phyloP scores from a whole-genome alignment of 2,888 invertebrate species.

The Germaria angustata region DNA sequence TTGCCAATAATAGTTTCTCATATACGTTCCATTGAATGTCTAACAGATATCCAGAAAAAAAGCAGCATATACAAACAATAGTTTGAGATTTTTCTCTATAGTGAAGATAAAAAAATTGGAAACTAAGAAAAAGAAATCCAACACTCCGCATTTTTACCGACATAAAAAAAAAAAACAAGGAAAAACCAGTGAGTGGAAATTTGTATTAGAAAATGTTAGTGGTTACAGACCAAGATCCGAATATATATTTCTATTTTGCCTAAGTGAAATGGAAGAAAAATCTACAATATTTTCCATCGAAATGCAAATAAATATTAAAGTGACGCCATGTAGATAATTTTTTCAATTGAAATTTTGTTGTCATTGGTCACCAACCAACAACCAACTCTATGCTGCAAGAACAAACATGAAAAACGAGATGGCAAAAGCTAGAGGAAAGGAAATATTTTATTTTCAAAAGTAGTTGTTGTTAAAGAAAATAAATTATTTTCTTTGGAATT shows the following conservation, averaged over 20 bases:
- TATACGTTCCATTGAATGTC: slow-evolving; percentile 25
- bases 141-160: not conserved
- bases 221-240: not conserved
- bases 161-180: not conserved
- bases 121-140: slow-evolving; percentile 2
- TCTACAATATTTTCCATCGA: slow-evolving; percentile 40
- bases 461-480: not conserved
- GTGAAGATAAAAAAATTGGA: not conserved
- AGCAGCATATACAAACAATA: slow-evolving; percentile 20
- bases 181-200: not conserved
- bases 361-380: slow-evolving; percentile 34
- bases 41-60: slow-evolving; percentile 6
- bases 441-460: slow-evolving; percentile 7
- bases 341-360: slow-evolving; percentile 17
- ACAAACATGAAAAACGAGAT: not conserved
- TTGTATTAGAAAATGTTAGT: slow-evolving; percentile 7
- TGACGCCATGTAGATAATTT: slow-evolving; percentile 55
- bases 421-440: slow-evolving; percentile 1
- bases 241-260: no score
- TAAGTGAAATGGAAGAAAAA: not conserved
- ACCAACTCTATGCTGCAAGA: not conserved
- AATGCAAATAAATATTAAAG: slow-evolving; percentile 62
- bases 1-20: slow-evolving; percentile 60
- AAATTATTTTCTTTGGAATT: slow-evolving; percentile 15
- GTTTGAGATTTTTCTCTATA: not conserved